Base-by-base conservation (phyloP, 53 echinoderm and acorn worm species). In the Astropecten irregularis region DNA sequence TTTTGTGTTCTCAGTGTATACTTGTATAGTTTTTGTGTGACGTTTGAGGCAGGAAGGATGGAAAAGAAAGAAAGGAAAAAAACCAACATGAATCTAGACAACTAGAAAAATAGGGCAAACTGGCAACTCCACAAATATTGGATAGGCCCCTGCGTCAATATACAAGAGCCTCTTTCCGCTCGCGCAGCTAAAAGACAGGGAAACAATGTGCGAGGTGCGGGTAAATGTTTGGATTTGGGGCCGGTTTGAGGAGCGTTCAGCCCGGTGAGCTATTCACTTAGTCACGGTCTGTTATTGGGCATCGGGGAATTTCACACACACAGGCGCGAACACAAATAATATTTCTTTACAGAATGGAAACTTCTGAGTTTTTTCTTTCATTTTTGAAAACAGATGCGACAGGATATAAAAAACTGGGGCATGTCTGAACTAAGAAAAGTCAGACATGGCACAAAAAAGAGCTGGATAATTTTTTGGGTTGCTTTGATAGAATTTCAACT, bases 41-140 rank as follows among this genome's bases (percentile, higher is more conserved):
- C n/a, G n/a, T n/a, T n/a, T n/a, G n/a, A n/a, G n/a, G n/a, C n/a
- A n/a, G n/a, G n/a, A n/a, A n/a, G n/a, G n/a, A n/a, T n/a, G n/a
- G n/a, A n/a, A n/a, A n/a, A n/a, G n/a, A n/a, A n/a, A n/a, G n/a
- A n/a, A n/a, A n/a, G n/a, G n/a, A n/a, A n/a, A n/a, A n/a, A n/a
- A n/a, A n/a, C n/a, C n/a, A n/a, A n/a, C n/a, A n/a, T n/a, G n/a
- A n/a, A n/a, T n/a, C n/a, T n/a, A n/a, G n/a, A n/a, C n/a, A n/a
- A n/a, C n/a, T n/a, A 19, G 44, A 60, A 62, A 56, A 79, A 79
- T 79, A 48, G 61, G 79, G 79, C 79, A 79, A 79, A 79, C 79
- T 79, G 56, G 79, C 61, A 79, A 79, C 79, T 79, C 79, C 20
- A 29, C 79, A 79, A 79, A 79, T 79, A 79, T 79, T 79, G 79